A percentile compares a stretch with the other conserved stretches of the same genome.
These are phyloP conservation scores for Eupithecia subumbrata DNA, from an alignment of 2,888 invertebrate genomes.

Conservation along the genomic window DNA sequence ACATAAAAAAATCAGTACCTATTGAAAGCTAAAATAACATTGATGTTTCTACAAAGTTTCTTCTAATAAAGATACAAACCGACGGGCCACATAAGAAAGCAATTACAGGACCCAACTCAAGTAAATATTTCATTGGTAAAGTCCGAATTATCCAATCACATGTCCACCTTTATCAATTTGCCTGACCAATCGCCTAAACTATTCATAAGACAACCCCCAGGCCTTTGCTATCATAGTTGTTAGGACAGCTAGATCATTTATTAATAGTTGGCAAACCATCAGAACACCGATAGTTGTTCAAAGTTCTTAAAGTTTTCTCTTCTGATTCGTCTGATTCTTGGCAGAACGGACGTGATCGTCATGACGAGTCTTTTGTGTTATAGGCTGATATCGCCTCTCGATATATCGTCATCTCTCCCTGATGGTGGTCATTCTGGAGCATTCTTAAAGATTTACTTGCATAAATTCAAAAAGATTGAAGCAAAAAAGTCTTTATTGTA, in stretches of 20 bases:
- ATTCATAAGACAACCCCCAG: constrained; percentile 17
- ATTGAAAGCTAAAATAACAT: neutral
- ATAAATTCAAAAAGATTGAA: no score
- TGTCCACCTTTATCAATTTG: constrained; percentile 32
- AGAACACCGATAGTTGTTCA: neutral
- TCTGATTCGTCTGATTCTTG: no score
- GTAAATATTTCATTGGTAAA: constrained; percentile 27
- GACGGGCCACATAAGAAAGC: constrained; percentile 14
- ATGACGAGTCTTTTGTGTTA: no score
- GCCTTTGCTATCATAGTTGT: neutral
- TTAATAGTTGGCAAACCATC: neutral
- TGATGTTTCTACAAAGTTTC: neutral
- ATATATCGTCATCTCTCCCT: no score
- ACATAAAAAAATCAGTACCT: neutral
- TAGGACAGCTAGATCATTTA: neutral
- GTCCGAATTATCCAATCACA: constrained; percentile 23
- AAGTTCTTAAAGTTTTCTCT: no score
- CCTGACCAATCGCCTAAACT: constrained; percentile 30
- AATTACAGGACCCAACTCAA: constrained; percentile 16
- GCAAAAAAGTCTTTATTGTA: no score
- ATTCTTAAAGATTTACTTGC: no score
- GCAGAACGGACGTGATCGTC: no score
- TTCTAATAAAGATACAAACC: constrained; percentile 1
- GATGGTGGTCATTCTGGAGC: no score
- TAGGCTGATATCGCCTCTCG: no score